Evolutionary conservation across 2,888 invertebrate genomes (phyloP), one percentile per base, ranked within the genome.

Genomic region (Cheilosia scutellata): DNA sequence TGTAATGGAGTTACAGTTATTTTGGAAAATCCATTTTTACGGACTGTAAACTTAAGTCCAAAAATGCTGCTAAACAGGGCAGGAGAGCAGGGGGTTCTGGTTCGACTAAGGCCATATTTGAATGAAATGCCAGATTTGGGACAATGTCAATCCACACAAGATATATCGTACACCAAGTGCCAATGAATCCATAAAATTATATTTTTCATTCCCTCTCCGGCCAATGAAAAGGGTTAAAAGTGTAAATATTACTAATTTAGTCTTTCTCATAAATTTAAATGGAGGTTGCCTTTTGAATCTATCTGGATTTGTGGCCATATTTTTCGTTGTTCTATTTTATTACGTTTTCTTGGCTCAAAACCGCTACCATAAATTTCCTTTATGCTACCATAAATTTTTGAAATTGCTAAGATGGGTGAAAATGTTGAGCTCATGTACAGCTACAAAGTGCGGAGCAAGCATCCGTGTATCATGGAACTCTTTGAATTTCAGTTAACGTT

Each of bases 341-440:
- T 27, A 31, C 29, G 42, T 51, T 76, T 66, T 47, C 62, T 66
- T 42, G 72, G 72, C 51, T 62, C 40, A 71, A 65, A 71, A 66
- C 51, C 37, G 51, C 66, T 60, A 29, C 40, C 66, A 84, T 84
- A 80, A 84, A 84, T 84, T 76, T 71, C 60, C 70, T 84, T 84
- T 84, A 80, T 80, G 42, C 47, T 53, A 11, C 60, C 62, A 75
- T 76, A 84, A 65, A 80, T 84, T 80, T 76, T 55, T 80, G 55
- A 84, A 80, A 84, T 80, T 76, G 65, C 80, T 71, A 40, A 55
- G 31, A 78, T 57, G 60, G 44, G 31, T 37, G 63, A 63, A 37
- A 27, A 60, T 53, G 53, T n/a, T 44, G 31, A 62, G 62, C 47
- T 51, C 11, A 51, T 40, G 11, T 31, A 63, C 63, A 47, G 42